A percentile compares a stretch with the other conserved stretches of the same genome.
Evolutionary conservation across 2,797 vertebrate genomes (phyloP).

Genomic region (Chanos chanos): DNA sequence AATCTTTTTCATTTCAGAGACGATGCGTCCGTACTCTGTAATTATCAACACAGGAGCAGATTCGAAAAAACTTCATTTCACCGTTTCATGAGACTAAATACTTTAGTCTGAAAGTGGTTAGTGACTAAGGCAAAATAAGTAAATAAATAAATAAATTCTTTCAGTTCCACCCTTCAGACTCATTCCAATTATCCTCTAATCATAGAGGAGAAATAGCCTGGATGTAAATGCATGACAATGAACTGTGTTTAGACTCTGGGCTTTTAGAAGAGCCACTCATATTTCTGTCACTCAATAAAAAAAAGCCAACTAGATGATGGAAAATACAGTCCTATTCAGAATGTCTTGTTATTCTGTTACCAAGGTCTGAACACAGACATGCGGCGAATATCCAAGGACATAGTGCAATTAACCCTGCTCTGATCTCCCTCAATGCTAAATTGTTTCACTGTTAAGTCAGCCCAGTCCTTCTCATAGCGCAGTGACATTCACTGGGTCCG

Average conservation of each 20-base stretch:
- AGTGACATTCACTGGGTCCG: background rate
- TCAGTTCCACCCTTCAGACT: too few species aligned
- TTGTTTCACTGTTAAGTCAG: conserved; percentile 30
- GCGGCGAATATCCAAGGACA: conserved; percentile 39
- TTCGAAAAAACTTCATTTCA: background rate
- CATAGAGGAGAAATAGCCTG: too few species aligned
- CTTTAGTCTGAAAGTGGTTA: background rate
- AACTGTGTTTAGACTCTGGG: background rate
- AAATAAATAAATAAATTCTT: too few species aligned
- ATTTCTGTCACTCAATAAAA: too few species aligned
- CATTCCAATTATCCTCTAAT: too few species aligned
- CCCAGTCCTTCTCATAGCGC: background rate
- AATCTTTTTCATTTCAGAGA: conserved; percentile 9
- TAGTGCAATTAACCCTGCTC: conserved; percentile 46
- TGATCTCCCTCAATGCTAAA: conserved; percentile 29
- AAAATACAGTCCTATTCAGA: too few species aligned
- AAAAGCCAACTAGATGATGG: background rate
- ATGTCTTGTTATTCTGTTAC: conserved; percentile 1
- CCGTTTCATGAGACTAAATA: background rate
- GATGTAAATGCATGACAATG: too few species aligned
- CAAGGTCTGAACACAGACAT: background rate
- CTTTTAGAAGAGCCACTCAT: background rate
- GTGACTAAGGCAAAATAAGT: too few species aligned
- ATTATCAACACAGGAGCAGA: conserved; percentile 2
- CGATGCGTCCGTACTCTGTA: conserved; percentile 2